Conservation (phyloP, 2,797 vertebrate species). For the Thalassophryne amazonica region DNA sequence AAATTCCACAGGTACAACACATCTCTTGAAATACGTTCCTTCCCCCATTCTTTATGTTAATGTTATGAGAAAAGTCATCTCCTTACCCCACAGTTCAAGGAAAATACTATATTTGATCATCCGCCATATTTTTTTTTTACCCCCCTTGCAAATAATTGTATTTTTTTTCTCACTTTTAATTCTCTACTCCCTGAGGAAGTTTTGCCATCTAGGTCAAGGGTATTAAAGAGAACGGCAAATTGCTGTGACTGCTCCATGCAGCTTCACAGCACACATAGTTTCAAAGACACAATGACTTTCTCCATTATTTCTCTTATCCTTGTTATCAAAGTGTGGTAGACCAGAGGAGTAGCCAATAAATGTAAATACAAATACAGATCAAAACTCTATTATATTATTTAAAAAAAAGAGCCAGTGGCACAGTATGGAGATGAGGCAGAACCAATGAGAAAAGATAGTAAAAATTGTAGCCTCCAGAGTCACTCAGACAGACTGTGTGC, state of each 20-base stretch:
- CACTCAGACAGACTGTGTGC: slow-evolving; percentile 44
- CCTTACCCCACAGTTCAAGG: slow-evolving; percentile 73
- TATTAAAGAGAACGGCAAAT: slow-evolving; percentile 56
- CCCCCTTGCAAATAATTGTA: slow-evolving; percentile 55
- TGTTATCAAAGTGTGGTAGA: slow-evolving; percentile 27
- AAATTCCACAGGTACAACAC: slow-evolving; percentile 34
- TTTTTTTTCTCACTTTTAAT: slow-evolving; percentile 72
- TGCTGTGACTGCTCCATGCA: slow-evolving; percentile 42
- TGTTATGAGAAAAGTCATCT: slow-evolving; percentile 51
- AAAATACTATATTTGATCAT: slow-evolving; percentile 79
- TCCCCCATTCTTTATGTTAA: slow-evolving; percentile 48
- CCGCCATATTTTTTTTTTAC: slow-evolving; percentile 16
- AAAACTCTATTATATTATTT: slow-evolving; percentile 7
- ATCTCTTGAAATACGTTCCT: slow-evolving; percentile 39
- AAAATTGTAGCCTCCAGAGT: slow-evolving; percentile 34
- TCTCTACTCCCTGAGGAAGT: slow-evolving; percentile 67
- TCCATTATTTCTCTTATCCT: slow-evolving; percentile 18
- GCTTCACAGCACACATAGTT: slow-evolving; percentile 37
- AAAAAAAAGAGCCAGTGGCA: slow-evolving; percentile 5
- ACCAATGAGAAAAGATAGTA: slow-evolving; percentile 43
- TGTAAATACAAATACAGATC: slow-evolving; percentile 28
- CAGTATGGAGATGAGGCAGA: slow-evolving; percentile 20
- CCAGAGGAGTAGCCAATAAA: slow-evolving; percentile 13
- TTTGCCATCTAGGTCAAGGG: slow-evolving; percentile 79
- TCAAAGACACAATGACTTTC: slow-evolving; percentile 63